phyloP scores from a whole-genome alignment of 2,888 invertebrate genomes.

The Melinopterus prodromus region DNA sequence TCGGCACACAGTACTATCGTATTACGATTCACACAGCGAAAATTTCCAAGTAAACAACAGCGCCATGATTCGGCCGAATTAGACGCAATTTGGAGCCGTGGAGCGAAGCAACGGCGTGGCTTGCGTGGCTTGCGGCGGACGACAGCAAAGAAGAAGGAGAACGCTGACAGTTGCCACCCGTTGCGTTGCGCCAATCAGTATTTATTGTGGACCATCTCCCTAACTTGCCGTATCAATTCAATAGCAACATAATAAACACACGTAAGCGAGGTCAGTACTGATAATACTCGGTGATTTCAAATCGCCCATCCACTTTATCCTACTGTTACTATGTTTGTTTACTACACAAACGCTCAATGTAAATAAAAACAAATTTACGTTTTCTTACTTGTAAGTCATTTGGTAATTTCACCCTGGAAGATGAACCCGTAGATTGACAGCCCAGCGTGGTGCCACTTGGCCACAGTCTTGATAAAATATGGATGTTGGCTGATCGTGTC shows the following conservation, averaged over 20 bases:
- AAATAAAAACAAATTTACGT: background rate
- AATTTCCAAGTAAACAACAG: background rate
- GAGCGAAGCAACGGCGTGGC: slow-evolving; percentile 25
- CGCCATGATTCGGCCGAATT: background rate
- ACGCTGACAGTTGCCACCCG: slow-evolving; percentile 22
- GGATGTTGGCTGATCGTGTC: no score
- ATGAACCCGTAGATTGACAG: no score
- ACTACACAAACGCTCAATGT: background rate
- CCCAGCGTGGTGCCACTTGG: no score
- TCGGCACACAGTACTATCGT: background rate
- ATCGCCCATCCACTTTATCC: background rate
- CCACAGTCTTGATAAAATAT: no score
- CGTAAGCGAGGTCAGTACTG: background rate
- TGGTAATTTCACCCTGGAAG: no score
- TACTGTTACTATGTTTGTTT: background rate
- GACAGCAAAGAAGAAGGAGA: slow-evolving; percentile 26
- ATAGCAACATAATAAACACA: background rate
- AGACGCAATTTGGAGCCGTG: background rate
- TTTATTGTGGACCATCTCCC: background rate
- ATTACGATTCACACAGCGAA: background rate
- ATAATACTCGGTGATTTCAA: background rate
- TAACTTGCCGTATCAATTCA: background rate
- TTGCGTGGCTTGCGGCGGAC: background rate
- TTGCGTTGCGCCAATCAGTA: background rate
- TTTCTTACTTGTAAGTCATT: no score